Conservation (phyloP, 2,113 vertebrate species). For the Pelusios castaneus region DNA sequence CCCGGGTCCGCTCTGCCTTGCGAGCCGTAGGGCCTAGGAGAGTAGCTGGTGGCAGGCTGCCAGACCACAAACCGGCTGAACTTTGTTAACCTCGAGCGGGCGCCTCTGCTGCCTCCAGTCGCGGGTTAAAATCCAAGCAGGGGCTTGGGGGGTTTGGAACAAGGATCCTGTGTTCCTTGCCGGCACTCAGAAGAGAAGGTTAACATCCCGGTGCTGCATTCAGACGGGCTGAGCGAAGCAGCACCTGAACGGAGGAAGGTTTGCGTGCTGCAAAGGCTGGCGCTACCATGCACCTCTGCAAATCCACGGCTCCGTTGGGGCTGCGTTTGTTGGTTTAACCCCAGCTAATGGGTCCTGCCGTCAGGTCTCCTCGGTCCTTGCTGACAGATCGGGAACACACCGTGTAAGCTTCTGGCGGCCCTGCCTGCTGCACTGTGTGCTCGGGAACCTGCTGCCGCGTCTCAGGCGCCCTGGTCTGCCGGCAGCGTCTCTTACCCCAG, state of each 20-base stretch:
- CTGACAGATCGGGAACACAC: not conserved
- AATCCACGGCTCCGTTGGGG: rapidly evolving
- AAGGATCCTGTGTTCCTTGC: too few species aligned
- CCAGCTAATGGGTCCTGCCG: rapidly evolving
- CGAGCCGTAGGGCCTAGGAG: rapidly evolving
- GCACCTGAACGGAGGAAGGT: not conserved
- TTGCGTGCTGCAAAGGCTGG: rapidly evolving
- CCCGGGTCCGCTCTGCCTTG: not conserved
- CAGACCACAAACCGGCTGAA: rapidly evolving
- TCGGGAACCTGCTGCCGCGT: not conserved
- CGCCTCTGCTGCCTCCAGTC: not conserved
- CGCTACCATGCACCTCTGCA: rapidly evolving
- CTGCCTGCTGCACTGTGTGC: too few species aligned
- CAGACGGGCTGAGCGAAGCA: not conserved
- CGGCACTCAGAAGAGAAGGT: not conserved
- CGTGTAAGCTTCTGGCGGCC: not conserved
- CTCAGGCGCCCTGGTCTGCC: not conserved
- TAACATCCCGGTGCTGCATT: not conserved
- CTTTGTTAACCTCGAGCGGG: not conserved
- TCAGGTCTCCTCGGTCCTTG: not conserved
- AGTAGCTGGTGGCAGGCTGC: not conserved
- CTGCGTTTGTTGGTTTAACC: not conserved
- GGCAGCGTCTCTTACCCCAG: too few species aligned
- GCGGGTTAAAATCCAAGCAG: not conserved
- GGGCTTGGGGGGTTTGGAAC: not conserved